Evolutionary conservation across 2,113 vertebrate species (phyloP).

Genomic region (Oxygymnocypris stewartii): DNA sequence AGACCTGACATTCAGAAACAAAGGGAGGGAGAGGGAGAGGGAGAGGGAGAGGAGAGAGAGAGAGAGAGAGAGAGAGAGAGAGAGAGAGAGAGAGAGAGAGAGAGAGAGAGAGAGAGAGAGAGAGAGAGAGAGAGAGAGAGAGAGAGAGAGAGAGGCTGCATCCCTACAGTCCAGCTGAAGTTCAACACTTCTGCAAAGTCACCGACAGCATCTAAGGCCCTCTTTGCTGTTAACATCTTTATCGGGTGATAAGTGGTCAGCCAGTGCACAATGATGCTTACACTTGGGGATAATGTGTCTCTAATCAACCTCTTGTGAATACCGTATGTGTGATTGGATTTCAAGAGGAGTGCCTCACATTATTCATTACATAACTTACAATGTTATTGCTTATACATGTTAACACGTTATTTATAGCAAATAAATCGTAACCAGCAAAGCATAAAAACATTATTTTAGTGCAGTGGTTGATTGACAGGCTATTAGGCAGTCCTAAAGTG

Average conservation of each 20-base stretch:
- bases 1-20: constrained; percentile 59
- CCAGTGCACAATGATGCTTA: not conserved
- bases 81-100: not conserved
- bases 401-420: no score
- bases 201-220: not conserved
- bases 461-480: not conserved
- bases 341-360: not conserved
- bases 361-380: not conserved
- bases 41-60: no score
- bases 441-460: not conserved
- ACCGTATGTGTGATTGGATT: not conserved
- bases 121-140: no score
- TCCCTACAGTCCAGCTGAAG: constrained; percentile 26
- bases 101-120: no score
- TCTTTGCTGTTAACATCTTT: not conserved
- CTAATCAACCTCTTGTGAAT: not conserved
- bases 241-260: not conserved
- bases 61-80: no score
- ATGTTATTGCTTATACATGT: no score
- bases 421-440: no score
- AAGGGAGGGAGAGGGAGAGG: no score
- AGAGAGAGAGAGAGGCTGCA: not conserved
- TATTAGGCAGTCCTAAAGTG: not conserved
- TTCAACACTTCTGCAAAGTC: constrained; percentile 29
- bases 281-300: not conserved